These are phyloP conservation scores for Gobiocypris rarus DNA, from an alignment of 2,113 vertebrate genomes.

Conservation along the genomic window DNA sequence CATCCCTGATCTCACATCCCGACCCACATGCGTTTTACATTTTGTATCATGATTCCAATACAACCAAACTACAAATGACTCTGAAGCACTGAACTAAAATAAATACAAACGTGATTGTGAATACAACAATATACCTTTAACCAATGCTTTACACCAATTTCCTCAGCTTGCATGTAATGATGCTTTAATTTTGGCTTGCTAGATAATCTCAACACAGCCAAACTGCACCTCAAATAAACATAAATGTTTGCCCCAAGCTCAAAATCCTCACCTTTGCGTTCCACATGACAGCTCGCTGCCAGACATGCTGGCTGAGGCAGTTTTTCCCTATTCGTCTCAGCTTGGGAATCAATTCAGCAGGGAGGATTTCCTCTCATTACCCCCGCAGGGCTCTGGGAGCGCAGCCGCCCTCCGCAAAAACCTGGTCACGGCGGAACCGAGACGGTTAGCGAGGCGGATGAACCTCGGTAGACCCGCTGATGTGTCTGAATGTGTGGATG, in stretches of 20 bases:
- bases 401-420: slow-evolving; percentile 38
- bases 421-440: slow-evolving; percentile 34
- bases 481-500: slow-evolving; percentile 22
- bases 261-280: slow-evolving; percentile 40
- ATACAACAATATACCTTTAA: neutral
- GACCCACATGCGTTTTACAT: neutral
- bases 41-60: neutral
- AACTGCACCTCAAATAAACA: slow-evolving; percentile 8
- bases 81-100: neutral
- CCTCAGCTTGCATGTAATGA: neutral
- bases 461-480: slow-evolving; percentile 18
- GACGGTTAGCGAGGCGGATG: slow-evolving; percentile 26
- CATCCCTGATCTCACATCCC: neutral
- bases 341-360: slow-evolving; percentile 56
- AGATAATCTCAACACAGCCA: neutral
- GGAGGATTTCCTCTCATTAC: slow-evolving; percentile 55
- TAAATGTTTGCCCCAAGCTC: neutral
- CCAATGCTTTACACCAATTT: neutral
- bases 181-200: slow-evolving; percentile 9
- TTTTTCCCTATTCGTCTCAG: slow-evolving; percentile 48
- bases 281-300: slow-evolving; percentile 23
- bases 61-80: neutral
- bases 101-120: neutral
- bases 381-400: slow-evolving; percentile 31
- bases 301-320: slow-evolving; percentile 42